These are phyloP conservation scores for Melinaea marsaeus DNA, from an alignment of 2,888 invertebrate species.

Conservation along the genomic window DNA sequence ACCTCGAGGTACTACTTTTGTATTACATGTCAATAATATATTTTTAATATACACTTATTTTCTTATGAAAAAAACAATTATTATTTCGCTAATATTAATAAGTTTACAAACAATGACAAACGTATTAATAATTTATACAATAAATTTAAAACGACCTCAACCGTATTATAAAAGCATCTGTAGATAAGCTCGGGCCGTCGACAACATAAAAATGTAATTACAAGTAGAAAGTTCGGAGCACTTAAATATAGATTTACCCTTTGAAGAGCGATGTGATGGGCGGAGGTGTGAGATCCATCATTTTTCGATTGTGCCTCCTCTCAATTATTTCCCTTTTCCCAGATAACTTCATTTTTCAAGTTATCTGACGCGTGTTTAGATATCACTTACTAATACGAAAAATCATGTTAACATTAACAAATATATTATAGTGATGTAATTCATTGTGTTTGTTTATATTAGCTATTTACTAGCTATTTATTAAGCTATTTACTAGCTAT, in stretches of 20 bases:
- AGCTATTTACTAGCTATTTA: no score
- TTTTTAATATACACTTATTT: no score
- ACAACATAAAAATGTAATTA: conserved; percentile 75
- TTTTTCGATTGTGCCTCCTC: conserved; percentile 64
- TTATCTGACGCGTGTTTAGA: conserved; percentile 36
- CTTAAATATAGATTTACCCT: conserved; percentile 77
- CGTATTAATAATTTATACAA: conserved; percentile 14
- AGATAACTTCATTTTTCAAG: conserved; percentile 69
- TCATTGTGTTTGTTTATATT: neutral
- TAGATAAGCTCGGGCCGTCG: conserved; percentile 48
- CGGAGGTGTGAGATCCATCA: conserved; percentile 72
- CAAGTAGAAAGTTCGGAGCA: conserved; percentile 61
- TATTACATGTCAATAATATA: neutral
- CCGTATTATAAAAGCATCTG: conserved; percentile 70
- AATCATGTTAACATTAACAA: conserved; percentile 7
- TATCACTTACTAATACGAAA: conserved; percentile 28
- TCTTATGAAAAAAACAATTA: no score
- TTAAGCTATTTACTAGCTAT: no score
- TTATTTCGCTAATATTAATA: no score
- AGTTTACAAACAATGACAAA: neutral
- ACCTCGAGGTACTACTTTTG: conserved; percentile 19
- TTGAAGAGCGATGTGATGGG: conserved; percentile 66
- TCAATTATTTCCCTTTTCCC: conserved; percentile 65
- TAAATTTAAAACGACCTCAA: conserved; percentile 31
- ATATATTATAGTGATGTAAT: conserved; percentile 10